Percentiles rank a stretch among this genome's conserved stretches.
These are phyloP conservation scores for Bambusicola thoracicus DNA, from an alignment of 2,113 vertebrate species.

Conservation along the genomic window DNA sequence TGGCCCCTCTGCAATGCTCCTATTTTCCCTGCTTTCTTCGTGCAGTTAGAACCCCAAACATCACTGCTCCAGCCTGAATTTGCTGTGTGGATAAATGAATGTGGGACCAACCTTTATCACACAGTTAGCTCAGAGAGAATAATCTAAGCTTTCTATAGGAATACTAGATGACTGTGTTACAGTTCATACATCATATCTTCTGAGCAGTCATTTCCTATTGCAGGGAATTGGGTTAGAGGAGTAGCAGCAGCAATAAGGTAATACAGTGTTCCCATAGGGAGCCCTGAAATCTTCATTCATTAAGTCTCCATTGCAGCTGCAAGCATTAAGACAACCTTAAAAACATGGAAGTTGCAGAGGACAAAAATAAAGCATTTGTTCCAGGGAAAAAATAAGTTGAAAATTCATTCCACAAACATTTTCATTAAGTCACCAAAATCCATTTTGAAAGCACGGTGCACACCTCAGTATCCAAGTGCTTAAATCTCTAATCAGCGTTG, in stretches of 20 bases:
- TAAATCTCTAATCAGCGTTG: background rate
- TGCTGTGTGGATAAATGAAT: background rate
- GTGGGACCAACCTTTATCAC: background rate
- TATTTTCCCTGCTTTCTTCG: background rate
- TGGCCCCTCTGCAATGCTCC: background rate
- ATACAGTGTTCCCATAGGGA: background rate
- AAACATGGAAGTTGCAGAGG: background rate
- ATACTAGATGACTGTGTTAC: background rate
- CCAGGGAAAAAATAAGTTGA: background rate
- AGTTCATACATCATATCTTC: background rate
- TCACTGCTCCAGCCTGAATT: background rate
- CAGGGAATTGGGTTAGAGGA: background rate
- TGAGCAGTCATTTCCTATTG: background rate
- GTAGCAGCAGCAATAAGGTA: background rate
- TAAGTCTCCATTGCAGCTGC: background rate
- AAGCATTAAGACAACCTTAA: background rate
- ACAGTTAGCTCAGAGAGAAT: background rate
- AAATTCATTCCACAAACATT: background rate
- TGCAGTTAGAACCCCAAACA: background rate
- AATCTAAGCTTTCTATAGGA: background rate
- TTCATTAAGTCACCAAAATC: background rate
- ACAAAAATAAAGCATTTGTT: background rate
- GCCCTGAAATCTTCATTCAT: background rate
- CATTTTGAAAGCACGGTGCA: background rate
- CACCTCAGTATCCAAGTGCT: background rate